Conservation (phyloP, 2,797 vertebrate genomes). For the Sparus aurata region DNA sequence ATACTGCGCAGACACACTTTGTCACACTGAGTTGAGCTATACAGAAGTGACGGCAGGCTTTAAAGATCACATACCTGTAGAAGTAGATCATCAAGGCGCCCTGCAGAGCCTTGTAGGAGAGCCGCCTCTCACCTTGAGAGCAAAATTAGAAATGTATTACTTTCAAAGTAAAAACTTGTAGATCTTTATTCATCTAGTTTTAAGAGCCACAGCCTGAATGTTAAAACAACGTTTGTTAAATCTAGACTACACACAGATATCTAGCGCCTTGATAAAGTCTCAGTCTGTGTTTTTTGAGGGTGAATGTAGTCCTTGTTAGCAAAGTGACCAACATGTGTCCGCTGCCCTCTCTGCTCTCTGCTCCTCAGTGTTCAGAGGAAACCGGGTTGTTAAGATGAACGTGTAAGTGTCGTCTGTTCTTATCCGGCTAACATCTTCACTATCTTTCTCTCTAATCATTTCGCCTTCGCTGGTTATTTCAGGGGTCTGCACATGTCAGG, state of each 20-base stretch:
- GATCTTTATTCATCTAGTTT: not conserved
- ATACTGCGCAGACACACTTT: not conserved
- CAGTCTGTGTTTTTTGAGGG: too few species aligned
- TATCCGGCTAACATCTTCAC: too few species aligned
- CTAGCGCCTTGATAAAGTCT: too few species aligned
- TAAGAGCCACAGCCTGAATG: not conserved
- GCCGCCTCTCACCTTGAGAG: conserved; percentile 90
- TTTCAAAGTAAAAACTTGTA: not conserved
- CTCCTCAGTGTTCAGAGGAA: too few species aligned
- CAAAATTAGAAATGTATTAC: conserved; percentile 14
- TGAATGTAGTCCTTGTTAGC: too few species aligned
- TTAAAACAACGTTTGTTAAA: not conserved
- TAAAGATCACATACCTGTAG: conserved; percentile 89
- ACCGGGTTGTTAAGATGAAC: too few species aligned
- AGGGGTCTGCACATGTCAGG: too few species aligned
- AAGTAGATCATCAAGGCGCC: conserved; percentile 98
- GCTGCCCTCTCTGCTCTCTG: too few species aligned
- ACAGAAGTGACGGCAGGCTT: not conserved
- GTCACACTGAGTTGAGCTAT: not conserved
- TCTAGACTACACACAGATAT: not conserved
- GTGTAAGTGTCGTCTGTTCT: too few species aligned
- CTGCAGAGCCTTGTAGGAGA: conserved; percentile 96
- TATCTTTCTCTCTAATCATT: too few species aligned
- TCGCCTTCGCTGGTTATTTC: too few species aligned
- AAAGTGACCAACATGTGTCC: too few species aligned